Percentiles rank a stretch among this genome's conserved stretches.
Conservation (phyloP, 2,113 vertebrate species). For the Ptilorrhoa leucosticta region DNA sequence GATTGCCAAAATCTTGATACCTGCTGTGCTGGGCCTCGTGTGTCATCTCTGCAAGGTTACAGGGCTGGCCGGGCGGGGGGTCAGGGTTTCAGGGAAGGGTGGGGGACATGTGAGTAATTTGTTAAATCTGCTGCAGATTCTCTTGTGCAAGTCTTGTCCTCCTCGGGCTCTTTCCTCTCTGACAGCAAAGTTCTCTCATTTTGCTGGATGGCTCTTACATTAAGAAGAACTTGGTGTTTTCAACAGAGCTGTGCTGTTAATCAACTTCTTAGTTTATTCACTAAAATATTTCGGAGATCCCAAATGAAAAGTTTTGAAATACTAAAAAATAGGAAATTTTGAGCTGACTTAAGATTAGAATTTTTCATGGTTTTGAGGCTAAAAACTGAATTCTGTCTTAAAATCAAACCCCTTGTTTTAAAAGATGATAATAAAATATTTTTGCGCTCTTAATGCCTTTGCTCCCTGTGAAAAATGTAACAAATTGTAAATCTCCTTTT, state of each 20-base stretch:
- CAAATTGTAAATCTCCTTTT: not conserved
- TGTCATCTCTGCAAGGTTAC: not conserved
- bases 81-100: not conserved
- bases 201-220: not conserved
- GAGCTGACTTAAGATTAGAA: not conserved
- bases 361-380: not conserved
- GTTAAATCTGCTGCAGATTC: not conserved
- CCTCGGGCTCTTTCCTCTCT: not conserved
- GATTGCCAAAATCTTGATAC: not conserved
- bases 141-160: not conserved
- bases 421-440: not conserved
- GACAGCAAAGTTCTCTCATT: not conserved
- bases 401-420: not conserved
- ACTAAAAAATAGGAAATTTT: not conserved
- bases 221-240: not conserved
- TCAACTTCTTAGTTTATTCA: not conserved
- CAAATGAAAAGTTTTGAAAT: not conserved
- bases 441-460: not conserved
- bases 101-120: not conserved
- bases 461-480: not conserved
- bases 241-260: not conserved
- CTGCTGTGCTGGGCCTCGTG: constrained; percentile 1
- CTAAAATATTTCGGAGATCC: not conserved
- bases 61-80: not conserved
- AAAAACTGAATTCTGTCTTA: not conserved